Evolutionary conservation across 2,888 invertebrate genomes (phyloP), one percentile per base, ranked within the genome.

Genomic region (Drosophila meridionalis): DNA sequence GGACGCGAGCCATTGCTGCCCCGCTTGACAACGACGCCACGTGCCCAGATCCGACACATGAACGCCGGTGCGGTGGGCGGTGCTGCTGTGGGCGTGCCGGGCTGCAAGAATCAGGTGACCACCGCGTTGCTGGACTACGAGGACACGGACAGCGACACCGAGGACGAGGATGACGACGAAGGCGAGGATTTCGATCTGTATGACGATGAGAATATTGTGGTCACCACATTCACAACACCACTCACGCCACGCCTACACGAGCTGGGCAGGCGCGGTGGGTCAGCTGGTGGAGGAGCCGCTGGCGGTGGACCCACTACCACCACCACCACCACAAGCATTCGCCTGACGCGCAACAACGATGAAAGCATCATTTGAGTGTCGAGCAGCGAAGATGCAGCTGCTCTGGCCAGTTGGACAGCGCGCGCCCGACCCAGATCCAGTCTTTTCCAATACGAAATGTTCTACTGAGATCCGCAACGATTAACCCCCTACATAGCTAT

Each of bases 41-140:
- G 95, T 75, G 94, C 94, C 73, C 95, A 94, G 90, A 94, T 94
- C 30, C 95, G 94, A 81, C 94, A 94, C 57, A 96, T 95, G 92
- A 83, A 90, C 30, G 82, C 83, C 9, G 82, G 80, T 0, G 87
- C 84, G 0, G 90, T 86, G 14, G 73, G 78, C 48, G 87, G 80
- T 0, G 48, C 76, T 4, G 57, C 76, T 7, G 79, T 79, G 28
- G 79, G 76, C 34, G 79, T 88, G 50, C 76, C 84, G 4, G 85
- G 90, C 28, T 94, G 94, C 73, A 94, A 95, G 92, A 95, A 95
- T 11, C 92, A 91, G 74, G 92, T 92, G 11, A 93, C 93, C 34
- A 94, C 95, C 0, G 94, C 95, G 0, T 93, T 96, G 12, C 94
- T 96, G 4, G 94, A 94, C 68, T 92, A 92, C 28, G 94, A 95